Base-by-base conservation (phyloP, 2,888 invertebrate genomes). In the Chesias legatella region DNA sequence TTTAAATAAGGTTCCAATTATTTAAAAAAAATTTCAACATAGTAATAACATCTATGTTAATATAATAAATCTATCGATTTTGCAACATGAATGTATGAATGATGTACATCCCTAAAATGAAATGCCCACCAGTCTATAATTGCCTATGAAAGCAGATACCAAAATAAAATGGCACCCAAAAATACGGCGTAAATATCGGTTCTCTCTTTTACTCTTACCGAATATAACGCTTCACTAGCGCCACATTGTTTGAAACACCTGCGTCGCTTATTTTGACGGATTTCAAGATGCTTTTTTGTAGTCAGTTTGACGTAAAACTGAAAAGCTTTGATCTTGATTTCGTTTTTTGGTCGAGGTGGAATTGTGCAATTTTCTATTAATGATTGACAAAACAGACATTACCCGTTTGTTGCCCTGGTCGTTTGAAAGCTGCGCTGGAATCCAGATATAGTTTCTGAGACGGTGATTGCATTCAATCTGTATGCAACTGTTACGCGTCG, bases 401-500 rank as follows among this genome's bases (percentile, higher is more conserved):
- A 62, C 66, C 64, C 57, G 72, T 66, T 72, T 67, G 60, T 73
- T 67, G 63, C 66, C 65, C 49, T 36, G 20, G 35, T 69, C 60
- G 65, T 58, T 58, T 27, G 48, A 48, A 61, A 56, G 58, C 58
- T 59, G 58, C 60, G 60, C 59, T 60, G 56, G 65, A 70, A 60
- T 60, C 64, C 63, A 67, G 70, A 70, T 69, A 79, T 80, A 62
- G 62, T 78, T 77, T 76, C 64, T 76, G 75, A 74, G 73, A 69
- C 67, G 68, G 79, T 77, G 69, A 69, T 71, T 67, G 65, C 67
- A 84, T 76, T 74, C 73, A 75, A 82, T 84, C 86, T 88, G 86
- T 79, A 88, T 88, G 86, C 86, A 85, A 86, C 85, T 88, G 73
- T 72, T 88, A 88, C 85, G 86, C 84, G 84, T 85, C 74, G 77